These are phyloP conservation scores for Vicugna pacos DNA, from an alignment of 2,113 vertebrate species.

Conservation along the genomic window DNA sequence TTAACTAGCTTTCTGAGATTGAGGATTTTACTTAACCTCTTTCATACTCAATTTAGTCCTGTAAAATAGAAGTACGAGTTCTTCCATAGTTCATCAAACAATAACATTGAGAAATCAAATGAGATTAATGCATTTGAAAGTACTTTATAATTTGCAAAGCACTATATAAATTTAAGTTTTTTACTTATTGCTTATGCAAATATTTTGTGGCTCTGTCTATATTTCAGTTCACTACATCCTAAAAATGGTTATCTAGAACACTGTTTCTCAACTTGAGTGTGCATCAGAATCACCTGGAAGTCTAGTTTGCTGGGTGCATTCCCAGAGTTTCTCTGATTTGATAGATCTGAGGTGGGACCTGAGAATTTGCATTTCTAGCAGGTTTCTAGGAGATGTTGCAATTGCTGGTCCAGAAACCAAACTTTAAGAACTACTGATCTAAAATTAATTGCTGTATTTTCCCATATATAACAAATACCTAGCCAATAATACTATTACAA, in stretches of 20 bases:
- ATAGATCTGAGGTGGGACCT: not conserved
- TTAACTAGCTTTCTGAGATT: not conserved
- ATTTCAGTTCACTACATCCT: not conserved
- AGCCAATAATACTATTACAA: not conserved
- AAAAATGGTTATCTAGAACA: not conserved
- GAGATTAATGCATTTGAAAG: not conserved
- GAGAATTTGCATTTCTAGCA: not conserved
- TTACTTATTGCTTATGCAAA: not conserved
- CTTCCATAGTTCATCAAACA: not conserved
- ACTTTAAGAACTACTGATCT: not conserved
- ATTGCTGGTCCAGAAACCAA: not conserved
- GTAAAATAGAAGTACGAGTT: constrained; percentile 7
- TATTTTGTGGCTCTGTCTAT: not conserved
- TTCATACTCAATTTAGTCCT: constrained; percentile 6
- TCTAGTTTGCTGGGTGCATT: not conserved
- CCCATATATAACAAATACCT: not conserved
- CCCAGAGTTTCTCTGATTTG: not conserved
- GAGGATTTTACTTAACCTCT: not conserved
- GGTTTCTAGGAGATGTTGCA: not conserved
- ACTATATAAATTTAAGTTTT: not conserved
- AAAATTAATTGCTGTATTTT: not conserved
- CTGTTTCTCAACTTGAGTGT: not conserved
- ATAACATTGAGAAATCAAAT: not conserved
- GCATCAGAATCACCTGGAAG: not conserved
- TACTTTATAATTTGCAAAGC: constrained; percentile 41